These are phyloP conservation scores for Malthinus seriepunctatus DNA, from an alignment of 2,888 invertebrate species.

Conservation along the genomic window DNA sequence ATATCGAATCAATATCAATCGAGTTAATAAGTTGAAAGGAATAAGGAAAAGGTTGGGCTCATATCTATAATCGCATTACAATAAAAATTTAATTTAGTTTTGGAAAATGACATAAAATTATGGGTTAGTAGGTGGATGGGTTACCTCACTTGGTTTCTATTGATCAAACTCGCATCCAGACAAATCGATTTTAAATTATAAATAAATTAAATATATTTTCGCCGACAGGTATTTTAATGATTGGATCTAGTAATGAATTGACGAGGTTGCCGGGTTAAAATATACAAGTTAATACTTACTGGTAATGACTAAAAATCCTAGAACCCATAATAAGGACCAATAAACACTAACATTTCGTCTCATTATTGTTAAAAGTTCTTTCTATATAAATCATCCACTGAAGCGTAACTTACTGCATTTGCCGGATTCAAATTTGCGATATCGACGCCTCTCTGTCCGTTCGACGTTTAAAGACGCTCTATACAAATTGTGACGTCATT, in stretches of 20 bases:
- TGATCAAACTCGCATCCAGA: conserved; percentile 13
- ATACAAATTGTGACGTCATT: conserved; percentile 34
- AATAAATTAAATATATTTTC: background rate
- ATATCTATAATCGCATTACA: background rate
- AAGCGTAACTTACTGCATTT: conserved; percentile 26
- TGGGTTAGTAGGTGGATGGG: background rate
- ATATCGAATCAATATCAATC: conserved; percentile 1
- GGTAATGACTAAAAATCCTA: conserved; percentile 34
- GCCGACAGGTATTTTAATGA: background rate
- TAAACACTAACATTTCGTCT: conserved; percentile 33
- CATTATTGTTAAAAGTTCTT: conserved; percentile 28
- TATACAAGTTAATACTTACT: conserved; percentile 30
- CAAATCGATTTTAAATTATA: background rate
- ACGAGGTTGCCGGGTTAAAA: too few species aligned
- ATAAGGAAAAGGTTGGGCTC: background rate
- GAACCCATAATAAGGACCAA: conserved; percentile 27
- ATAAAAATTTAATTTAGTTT: background rate
- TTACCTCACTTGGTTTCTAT: conserved; percentile 9
- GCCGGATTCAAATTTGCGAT: conserved; percentile 28
- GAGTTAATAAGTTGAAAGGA: conserved; percentile 4
- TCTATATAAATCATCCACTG: conserved; percentile 22
- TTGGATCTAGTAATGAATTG: background rate
- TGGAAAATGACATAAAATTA: background rate
- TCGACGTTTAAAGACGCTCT: conserved; percentile 34
- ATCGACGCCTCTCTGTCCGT: conserved; percentile 35